Evolutionary conservation across 2,888 invertebrate genomes (phyloP), one percentile per base, ranked within the genome.

Genomic region (Stenodera caucasica): DNA sequence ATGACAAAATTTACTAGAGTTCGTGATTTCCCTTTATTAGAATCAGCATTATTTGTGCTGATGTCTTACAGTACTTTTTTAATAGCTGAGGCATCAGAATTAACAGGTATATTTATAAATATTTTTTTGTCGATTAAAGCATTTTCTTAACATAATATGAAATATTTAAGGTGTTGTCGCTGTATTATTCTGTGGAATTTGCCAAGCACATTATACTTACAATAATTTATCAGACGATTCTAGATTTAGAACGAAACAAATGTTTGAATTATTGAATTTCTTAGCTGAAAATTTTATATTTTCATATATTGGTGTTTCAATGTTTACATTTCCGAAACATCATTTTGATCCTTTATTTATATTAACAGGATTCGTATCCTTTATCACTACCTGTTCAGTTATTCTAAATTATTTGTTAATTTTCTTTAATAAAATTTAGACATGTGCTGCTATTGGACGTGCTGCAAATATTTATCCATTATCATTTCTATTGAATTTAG

Each of bases 141-240:
- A n/a, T n/a, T n/a, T n/a, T n/a, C n/a, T 26, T 33, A 56, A 40
- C 49, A 55, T 49, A 60, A 56, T 23, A 37, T 45, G 52, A 15
- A 57, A 56, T 58, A 56, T 74, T 79, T 37, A 80, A 91, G 91
- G 94, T 57, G 96, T 98, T 67, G 98, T 99, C 11, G 94, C 98
- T 53, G 97, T 98, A 0, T 80, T 99, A 50, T 99, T 98, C 82
- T 98, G 98, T 82, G 98, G 98, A 29, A 98, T 99, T 74, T 97
- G 96, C 77, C 98, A 99, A 82, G 98, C 98, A 18, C 98, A 99
- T 82, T 99, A 99, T 80, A 99, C 98, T 0, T 98, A 94, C 82
- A 98, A 98, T 82, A 97, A 97, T 81, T 82, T 97, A 33, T 96
- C 96, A 0, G 85, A 88, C 57, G 93, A 95, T 76, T 94, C 96